phyloP scores from a whole-genome alignment of 2,797 vertebrate genomes.

The Pteronotus mesoamericanus region DNA sequence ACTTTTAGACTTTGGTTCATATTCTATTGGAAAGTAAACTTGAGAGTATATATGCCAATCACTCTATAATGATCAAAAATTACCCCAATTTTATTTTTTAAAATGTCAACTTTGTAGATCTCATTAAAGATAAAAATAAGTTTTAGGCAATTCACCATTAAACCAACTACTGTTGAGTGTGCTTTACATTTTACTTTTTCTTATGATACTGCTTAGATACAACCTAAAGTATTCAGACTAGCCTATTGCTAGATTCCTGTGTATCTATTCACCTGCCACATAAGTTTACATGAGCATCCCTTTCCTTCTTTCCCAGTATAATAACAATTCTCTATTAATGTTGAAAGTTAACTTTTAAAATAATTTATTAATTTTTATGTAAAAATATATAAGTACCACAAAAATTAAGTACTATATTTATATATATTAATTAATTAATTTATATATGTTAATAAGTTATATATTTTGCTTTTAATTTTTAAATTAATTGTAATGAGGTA shows the following conservation, averaged over 20 bases:
- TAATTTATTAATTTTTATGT: neutral
- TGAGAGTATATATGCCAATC: neutral
- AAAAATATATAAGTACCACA: neutral
- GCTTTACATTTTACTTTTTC: neutral
- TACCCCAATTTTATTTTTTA: neutral
- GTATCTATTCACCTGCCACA: neutral
- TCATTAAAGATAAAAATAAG: neutral
- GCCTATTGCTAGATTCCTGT: neutral
- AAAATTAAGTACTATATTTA: neutral
- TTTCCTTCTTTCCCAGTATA: neutral
- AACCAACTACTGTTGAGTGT: neutral
- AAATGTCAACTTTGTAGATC: neutral
- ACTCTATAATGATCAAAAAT: neutral
- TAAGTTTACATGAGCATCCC: neutral
- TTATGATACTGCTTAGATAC: neutral
- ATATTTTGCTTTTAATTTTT: neutral
- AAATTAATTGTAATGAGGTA: neutral
- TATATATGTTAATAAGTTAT: neutral
- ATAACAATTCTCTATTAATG: neutral
- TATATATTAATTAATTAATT: neutral
- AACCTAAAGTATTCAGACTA: neutral
- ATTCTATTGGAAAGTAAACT: neutral
- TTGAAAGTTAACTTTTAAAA: neutral
- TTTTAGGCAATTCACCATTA: neutral
- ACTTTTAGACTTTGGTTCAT: neutral